Conservation (phyloP, 1,140 invertebrate genomes). For the Macrobrachium nipponense region DNA sequence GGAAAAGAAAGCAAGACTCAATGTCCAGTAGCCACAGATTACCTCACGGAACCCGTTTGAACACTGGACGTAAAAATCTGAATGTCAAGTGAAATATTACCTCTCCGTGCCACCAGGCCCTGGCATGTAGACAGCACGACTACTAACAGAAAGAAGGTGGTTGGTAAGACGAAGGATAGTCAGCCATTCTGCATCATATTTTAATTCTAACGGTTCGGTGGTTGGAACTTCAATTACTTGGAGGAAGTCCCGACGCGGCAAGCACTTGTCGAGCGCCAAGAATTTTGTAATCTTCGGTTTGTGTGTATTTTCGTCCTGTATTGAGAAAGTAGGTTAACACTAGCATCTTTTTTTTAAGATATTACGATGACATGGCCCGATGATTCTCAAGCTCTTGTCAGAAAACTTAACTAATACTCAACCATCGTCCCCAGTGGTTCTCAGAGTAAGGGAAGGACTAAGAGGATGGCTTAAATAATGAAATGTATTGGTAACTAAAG, state of each 20-base stretch:
- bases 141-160: conserved; percentile 84
- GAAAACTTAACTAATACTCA: too few relatives aligned
- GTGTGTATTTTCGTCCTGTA: conserved; percentile 44
- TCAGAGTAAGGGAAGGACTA: too few relatives aligned
- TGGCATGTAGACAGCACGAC: conserved; percentile 81
- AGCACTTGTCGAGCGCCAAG: conserved; percentile 95
- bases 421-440: too few relatives aligned
- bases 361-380: not conserved
- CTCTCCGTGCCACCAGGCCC: conserved; percentile 77
- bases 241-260: conserved; percentile 73
- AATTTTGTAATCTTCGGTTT: conserved; percentile 81
- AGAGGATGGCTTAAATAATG: too few relatives aligned
- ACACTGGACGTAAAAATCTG: not conserved
- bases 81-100: conserved; percentile 67
- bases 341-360: not conserved
- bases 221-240: conserved; percentile 68
- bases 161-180: conserved; percentile 88
- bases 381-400: too few relatives aligned
- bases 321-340: conserved; percentile 44
- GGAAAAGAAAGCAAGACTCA: not conserved
- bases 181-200: conserved; percentile 95
- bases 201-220: conserved; percentile 71
- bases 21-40: not conserved
- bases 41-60: conserved; percentile 3
- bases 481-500: too few relatives aligned